phyloP scores from a whole-genome alignment of 2,113 vertebrate species.

The Regulus satrapa region DNA sequence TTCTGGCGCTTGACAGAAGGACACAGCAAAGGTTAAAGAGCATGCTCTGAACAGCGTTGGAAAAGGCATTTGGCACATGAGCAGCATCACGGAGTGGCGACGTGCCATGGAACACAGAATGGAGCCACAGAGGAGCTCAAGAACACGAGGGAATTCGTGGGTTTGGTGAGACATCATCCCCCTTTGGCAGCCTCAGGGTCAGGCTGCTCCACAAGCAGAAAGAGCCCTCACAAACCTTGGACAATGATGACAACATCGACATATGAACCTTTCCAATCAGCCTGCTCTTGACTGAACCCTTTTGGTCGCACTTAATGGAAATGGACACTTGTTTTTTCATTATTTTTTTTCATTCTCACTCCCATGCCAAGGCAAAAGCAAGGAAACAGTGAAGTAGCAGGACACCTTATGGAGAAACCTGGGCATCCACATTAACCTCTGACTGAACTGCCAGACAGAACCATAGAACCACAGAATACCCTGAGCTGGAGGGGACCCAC shows the following conservation, averaged over 20 bases:
- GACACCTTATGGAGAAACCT: background rate
- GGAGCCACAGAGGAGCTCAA: background rate
- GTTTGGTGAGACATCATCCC: background rate
- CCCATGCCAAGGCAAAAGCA: background rate
- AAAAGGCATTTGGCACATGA: background rate
- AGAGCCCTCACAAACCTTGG: background rate
- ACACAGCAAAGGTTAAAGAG: background rate
- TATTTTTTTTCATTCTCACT: background rate
- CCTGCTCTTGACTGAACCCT: background rate
- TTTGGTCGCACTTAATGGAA: background rate
- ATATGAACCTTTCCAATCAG: background rate
- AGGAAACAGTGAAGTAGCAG: background rate
- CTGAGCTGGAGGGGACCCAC: background rate
- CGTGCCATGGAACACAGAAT: accelerated
- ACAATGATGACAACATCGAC: accelerated
- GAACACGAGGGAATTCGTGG: accelerated
- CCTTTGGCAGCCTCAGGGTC: background rate
- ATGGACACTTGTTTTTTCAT: background rate
- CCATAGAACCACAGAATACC: background rate
- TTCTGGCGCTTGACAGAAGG: background rate
- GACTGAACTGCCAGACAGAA: background rate
- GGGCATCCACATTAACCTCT: background rate
- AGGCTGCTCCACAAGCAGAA: background rate
- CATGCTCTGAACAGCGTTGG: background rate
- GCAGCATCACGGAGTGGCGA: background rate